Evolutionary conservation across 2,888 invertebrate species (phyloP), one percentile per base, ranked within the genome.

Genomic region (Galerucella pusilla): DNA sequence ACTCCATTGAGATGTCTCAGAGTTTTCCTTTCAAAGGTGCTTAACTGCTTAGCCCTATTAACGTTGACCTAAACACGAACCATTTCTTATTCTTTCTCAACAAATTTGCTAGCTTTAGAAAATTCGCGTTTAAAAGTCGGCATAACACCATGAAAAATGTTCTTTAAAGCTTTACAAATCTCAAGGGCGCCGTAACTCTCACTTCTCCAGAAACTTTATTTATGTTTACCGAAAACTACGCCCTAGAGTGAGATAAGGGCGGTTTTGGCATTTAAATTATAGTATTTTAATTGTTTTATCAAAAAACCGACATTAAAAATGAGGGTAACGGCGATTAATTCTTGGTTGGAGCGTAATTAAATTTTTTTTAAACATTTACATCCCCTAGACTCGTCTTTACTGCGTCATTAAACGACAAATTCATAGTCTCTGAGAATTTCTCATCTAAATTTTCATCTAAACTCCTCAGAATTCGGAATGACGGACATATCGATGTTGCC

Each of bases 401-500:
- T 28, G 2, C 35, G 35, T 28, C 35, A 61, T 61, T 61, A 35
- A 35, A n/a, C 35, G 61, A 28, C 14, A 65, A 71, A 45, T 71
- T 71, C 65, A 45, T 45, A 71, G 35, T 20, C 25, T 20, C 16
- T 54, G 64, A 45, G 71, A 69, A 69, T 69, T 69, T 69, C 69
- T 28, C 11, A 71, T 71, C 45, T 54, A 71, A 71, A 71, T 71
- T 71, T 64, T 45, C 52, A 71, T 71, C 45, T 65, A 65, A 71
- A 64, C 64, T 46, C 65, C 65, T 54, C 45, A 71, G 45, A 65
- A 65, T 71, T 71, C 45, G 64, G 54, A 71, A 25, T 71, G 71
- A 57, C 64, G 71, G 28, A 68, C 75, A 71, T 75, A 71, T 75
- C 71, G 71, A 75, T 71, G 71, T 75, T 71, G 57, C 71, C 71